These are phyloP conservation scores for Polyommatus icarus DNA, from an alignment of 2,888 invertebrate species.

Conservation along the genomic window DNA sequence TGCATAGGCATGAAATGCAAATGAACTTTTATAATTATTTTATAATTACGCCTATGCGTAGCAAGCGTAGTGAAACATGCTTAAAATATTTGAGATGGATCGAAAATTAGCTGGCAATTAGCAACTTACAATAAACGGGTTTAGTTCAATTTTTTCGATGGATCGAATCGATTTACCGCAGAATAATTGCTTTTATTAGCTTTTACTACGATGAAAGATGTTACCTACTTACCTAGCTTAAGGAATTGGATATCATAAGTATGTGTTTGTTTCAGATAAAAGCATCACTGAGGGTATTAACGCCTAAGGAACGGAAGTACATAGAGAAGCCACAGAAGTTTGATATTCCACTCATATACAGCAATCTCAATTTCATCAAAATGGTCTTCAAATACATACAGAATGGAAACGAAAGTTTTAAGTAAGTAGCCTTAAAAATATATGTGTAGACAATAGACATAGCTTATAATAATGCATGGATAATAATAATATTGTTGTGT, in stretches of 20 bases:
- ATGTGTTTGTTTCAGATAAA: constrained; percentile 60
- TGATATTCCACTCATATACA: constrained; percentile 70
- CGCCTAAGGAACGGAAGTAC: constrained; percentile 68
- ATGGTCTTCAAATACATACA: constrained; percentile 59
- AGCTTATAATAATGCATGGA: no score
- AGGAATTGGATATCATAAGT: not conserved
- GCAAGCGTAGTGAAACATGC: no score
- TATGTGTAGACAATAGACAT: no score
- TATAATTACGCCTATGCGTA: no score
- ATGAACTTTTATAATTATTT: no score
- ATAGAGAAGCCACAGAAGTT: constrained; percentile 65
- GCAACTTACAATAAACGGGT: no score
- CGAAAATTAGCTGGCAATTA: no score
- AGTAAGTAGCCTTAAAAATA: constrained; percentile 63
- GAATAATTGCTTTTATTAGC: not conserved
- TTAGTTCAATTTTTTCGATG: not conserved
- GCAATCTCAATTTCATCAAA: constrained; percentile 66
- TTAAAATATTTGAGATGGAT: no score
- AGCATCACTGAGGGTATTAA: constrained; percentile 66
- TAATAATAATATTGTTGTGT: no score
- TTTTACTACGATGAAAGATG: not conserved
- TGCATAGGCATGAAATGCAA: no score
- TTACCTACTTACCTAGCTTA: not conserved
- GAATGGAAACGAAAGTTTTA: constrained; percentile 62
- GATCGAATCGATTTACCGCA: not conserved